Percentiles rank a stretch among this genome's conserved stretches.
These are phyloP conservation scores for Drosophila pectinifera DNA, from an alignment of 1,140 invertebrate genomes.

Conservation along the genomic window DNA sequence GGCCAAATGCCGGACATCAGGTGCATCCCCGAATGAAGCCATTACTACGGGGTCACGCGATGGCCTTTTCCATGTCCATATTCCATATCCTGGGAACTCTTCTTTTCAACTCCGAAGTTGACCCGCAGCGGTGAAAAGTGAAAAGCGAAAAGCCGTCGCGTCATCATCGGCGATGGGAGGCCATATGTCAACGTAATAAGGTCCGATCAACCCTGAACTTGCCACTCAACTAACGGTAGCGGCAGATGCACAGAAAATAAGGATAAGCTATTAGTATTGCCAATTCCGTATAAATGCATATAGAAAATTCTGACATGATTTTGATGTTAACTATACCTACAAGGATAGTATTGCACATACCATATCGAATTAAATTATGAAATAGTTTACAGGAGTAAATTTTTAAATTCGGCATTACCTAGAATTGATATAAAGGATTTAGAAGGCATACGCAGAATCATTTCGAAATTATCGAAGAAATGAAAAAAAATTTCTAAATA, in stretches of 20 bases:
- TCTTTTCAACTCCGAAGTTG: slow-evolving; percentile 30
- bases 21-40: slow-evolving; percentile 79
- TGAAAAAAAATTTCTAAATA: no score
- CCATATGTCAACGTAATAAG: slow-evolving; percentile 83
- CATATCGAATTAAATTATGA: no score
- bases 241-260: slow-evolving; percentile 1
- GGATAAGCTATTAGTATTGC: background rate
- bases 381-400: no score
- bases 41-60: slow-evolving; percentile 69
- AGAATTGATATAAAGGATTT: no score
- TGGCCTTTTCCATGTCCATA: slow-evolving; percentile 28
- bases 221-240: slow-evolving; percentile 30
- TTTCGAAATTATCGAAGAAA: no score
- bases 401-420: no score
- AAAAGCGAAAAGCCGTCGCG: slow-evolving; percentile 77
- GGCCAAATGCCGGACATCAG: slow-evolving; percentile 62
- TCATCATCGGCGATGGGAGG: slow-evolving; percentile 61
- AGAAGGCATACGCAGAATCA: no score
- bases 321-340: no score
- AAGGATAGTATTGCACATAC: no score
- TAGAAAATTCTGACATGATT: background rate
- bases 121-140: slow-evolving; percentile 64
- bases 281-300: background rate
- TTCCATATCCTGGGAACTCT: slow-evolving; percentile 59
- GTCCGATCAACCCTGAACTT: slow-evolving; percentile 48